Evolutionary conservation across 2,888 invertebrate species (phyloP).

Genomic region (Stramonita haemastoma): DNA sequence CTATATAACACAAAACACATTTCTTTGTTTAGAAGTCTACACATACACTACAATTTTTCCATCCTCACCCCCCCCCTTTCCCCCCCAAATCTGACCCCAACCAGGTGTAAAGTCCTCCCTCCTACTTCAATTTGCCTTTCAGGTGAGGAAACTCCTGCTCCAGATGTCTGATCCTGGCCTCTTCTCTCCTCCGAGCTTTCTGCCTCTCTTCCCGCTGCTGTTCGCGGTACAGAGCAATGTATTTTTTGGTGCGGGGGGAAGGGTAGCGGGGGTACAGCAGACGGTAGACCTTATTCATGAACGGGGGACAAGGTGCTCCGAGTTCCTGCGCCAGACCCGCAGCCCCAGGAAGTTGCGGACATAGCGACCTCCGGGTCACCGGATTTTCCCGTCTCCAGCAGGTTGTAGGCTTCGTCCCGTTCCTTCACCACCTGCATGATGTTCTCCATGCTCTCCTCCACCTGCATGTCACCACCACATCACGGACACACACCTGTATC

Average conservation of each 20-base stretch:
- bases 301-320: slow-evolving; percentile 60
- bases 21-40: no score
- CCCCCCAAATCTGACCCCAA: no score
- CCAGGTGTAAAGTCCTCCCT: neutral
- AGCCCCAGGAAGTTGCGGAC: slow-evolving; percentile 65
- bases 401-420: slow-evolving; percentile 91
- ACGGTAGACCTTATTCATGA: slow-evolving; percentile 32
- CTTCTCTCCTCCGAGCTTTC: neutral
- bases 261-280: slow-evolving; percentile 13
- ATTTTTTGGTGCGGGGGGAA: slow-evolving; percentile 48
- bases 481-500: no score
- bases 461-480: slow-evolving; percentile 78
- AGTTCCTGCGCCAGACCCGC: slow-evolving; percentile 48
- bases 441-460: slow-evolving; percentile 95
- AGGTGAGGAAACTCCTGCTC: slow-evolving; percentile 54
- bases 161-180: slow-evolving; percentile 20
- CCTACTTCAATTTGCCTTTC: slow-evolving; percentile 41
- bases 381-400: slow-evolving; percentile 83
- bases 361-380: slow-evolving; percentile 52
- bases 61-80: no score
- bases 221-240: slow-evolving; percentile 60
- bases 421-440: slow-evolving; percentile 93
- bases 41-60: no score
- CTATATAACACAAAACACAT: no score
- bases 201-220: slow-evolving; percentile 47